Evolutionary conservation across 2,888 invertebrate genomes (phyloP).

Genomic region (Ormyrus rosae): DNA sequence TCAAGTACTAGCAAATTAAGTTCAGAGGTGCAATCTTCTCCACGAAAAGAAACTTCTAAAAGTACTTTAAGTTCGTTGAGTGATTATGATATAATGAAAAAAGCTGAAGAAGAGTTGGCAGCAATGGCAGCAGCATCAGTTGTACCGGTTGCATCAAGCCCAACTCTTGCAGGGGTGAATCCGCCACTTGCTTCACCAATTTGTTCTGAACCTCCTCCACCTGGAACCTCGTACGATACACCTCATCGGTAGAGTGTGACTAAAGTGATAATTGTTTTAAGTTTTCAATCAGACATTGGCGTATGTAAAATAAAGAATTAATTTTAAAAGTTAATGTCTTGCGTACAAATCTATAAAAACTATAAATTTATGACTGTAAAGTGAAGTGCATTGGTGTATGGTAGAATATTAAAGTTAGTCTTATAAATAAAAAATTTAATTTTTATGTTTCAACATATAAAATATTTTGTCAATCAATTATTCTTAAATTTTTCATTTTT

Average conservation of each 20-base stretch:
- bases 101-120: conserved; percentile 79
- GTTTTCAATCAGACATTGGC: conserved; percentile 30
- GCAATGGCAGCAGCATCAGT: conserved; percentile 68
- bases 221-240: conserved; percentile 47
- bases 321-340: conserved; percentile 46
- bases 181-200: conserved; percentile 47
- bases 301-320: conserved; percentile 51
- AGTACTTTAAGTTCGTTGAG: conserved; percentile 78
- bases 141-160: no score
- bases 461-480: conserved; percentile 26
- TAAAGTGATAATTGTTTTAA: conserved; percentile 26
- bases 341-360: conserved; percentile 40
- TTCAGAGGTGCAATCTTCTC: conserved; percentile 58
- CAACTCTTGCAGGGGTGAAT: neutral
- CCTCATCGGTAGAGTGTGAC: conserved; percentile 47
- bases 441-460: conserved; percentile 42
- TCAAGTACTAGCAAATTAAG: conserved; percentile 50
- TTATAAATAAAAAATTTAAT: conserved; percentile 38
- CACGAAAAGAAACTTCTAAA: conserved; percentile 63
- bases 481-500: conserved; percentile 36
- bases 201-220: conserved; percentile 46
- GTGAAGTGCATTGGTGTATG: conserved; percentile 40
- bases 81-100: conserved; percentile 79
- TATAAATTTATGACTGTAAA: conserved; percentile 49
- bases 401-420: conserved; percentile 43